Percentiles rank a stretch among this genome's conserved stretches.
Conservation (phyloP, 2,888 invertebrate species). For the Trachelus stipa region DNA sequence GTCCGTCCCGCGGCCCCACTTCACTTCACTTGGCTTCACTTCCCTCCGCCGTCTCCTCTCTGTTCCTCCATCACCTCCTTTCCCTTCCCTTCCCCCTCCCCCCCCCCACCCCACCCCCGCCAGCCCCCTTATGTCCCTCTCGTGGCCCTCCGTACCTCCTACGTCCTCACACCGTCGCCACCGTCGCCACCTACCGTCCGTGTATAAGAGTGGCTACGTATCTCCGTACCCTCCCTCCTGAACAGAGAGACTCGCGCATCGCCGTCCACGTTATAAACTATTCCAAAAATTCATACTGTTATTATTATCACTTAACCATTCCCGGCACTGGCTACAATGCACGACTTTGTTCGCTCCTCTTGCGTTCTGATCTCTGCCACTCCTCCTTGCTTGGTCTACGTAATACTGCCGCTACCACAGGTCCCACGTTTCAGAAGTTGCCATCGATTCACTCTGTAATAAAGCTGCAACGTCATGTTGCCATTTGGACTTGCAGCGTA, state of each 20-base stretch:
- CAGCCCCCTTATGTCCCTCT: conserved; percentile 3
- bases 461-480: neutral
- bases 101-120: neutral
- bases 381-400: neutral
- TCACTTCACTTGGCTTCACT: conserved; percentile 54
- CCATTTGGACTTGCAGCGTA: too few relatives aligned
- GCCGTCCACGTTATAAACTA: conserved; percentile 43
- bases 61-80: conserved; percentile 29
- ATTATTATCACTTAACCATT: conserved; percentile 54
- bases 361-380: conserved; percentile 9
- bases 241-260: conserved; percentile 25
- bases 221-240: conserved; percentile 14
- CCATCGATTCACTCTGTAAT: neutral
- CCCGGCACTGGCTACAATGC: conserved; percentile 36
- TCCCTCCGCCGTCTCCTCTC: conserved; percentile 37
- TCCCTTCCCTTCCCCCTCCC: conserved; percentile 11
- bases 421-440: conserved; percentile 2
- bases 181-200: conserved; percentile 36
- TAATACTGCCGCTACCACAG: neutral
- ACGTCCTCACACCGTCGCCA: conserved; percentile 9
- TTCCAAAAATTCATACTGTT: conserved; percentile 56
- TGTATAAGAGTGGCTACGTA: conserved; percentile 27
- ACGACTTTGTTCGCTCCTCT: conserved; percentile 33
- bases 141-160: conserved; percentile 1
- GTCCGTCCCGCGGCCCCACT: conserved; percentile 56